These are phyloP conservation scores for Telmatherina bonti DNA, from an alignment of 2,797 vertebrate genomes.

Conservation along the genomic window DNA sequence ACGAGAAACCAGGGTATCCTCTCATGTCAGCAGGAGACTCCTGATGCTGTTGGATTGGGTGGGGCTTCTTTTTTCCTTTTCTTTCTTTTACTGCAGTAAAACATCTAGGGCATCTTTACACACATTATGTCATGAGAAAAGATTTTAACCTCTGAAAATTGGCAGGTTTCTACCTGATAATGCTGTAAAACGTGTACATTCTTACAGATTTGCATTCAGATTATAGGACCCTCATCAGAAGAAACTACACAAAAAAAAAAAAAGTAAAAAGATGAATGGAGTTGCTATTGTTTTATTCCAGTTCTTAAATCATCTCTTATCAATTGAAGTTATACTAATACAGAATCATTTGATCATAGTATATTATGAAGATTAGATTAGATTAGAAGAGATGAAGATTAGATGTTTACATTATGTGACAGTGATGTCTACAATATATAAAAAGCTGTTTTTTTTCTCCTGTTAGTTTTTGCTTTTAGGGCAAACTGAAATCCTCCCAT, in stretches of 20 bases:
- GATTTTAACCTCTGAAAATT: not conserved
- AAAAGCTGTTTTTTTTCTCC: not conserved
- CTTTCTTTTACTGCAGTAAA: constrained; percentile 19
- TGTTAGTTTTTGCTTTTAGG: not conserved
- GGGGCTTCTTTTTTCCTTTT: constrained; percentile 16
- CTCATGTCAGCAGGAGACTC: constrained; percentile 32
- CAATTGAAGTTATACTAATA: not conserved
- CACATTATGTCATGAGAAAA: not conserved
- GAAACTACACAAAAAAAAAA: no score
- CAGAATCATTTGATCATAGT: not conserved
- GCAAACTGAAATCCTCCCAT: not conserved
- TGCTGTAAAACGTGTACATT: no score
- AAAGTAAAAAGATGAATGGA: not conserved
- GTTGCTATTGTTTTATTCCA: not conserved
- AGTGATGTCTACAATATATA: not conserved
- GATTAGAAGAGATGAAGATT: no score
- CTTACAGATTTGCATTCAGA: no score
- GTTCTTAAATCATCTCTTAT: not conserved
- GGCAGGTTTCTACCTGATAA: not conserved
- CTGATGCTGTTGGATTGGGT: constrained; percentile 23
- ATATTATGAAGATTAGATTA: no score
- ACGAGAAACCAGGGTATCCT: constrained; percentile 19
- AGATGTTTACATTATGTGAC: not conserved
- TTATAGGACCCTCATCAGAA: not conserved
- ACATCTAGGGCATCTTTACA: constrained; percentile 9